Evolutionary conservation across 2,797 vertebrate genomes (phyloP).

Genomic region (Pseudochromis fuscus): DNA sequence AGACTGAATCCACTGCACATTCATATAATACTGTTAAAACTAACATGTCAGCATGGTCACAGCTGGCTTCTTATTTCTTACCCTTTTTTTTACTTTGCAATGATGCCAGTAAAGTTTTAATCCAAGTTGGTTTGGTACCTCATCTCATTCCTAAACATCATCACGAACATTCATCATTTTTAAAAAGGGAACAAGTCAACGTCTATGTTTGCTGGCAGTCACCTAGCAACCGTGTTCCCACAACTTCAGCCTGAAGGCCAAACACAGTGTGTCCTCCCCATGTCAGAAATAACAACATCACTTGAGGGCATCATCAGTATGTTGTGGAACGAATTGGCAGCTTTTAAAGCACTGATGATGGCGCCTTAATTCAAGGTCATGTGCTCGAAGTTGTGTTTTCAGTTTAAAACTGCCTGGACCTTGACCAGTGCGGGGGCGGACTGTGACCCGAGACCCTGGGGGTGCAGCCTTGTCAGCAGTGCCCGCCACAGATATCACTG

Average conservation of each 20-base stretch:
- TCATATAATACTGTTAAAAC: too few species aligned
- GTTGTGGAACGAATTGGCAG: conserved; percentile 8
- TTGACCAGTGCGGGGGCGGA: neutral
- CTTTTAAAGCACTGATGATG: neutral
- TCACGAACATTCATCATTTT: neutral
- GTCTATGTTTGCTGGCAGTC: neutral
- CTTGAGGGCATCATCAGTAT: neutral
- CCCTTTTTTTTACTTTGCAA: too few species aligned
- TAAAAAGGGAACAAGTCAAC: conserved; percentile 1
- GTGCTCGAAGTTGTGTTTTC: conserved; percentile 15
- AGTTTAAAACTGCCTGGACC: conserved; percentile 4
- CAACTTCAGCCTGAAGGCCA: neutral
- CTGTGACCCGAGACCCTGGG: conserved; percentile 14
- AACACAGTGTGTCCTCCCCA: neutral
- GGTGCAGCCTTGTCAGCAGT: neutral
- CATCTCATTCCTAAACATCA: neutral
- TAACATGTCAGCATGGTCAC: too few species aligned
- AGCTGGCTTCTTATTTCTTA: neutral
- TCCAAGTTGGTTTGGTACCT: neutral
- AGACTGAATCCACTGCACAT: too few species aligned
- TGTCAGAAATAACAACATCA: neutral
- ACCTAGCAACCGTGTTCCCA: conserved; percentile 14
- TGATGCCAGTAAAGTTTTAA: too few species aligned
- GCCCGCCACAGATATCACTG: conserved; percentile 22
- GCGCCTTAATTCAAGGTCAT: neutral